Percentiles rank a stretch among this genome's conserved stretches.
phyloP scores from a whole-genome alignment of 2,797 vertebrate genomes.

The Buphagus erythrorhynchus region DNA sequence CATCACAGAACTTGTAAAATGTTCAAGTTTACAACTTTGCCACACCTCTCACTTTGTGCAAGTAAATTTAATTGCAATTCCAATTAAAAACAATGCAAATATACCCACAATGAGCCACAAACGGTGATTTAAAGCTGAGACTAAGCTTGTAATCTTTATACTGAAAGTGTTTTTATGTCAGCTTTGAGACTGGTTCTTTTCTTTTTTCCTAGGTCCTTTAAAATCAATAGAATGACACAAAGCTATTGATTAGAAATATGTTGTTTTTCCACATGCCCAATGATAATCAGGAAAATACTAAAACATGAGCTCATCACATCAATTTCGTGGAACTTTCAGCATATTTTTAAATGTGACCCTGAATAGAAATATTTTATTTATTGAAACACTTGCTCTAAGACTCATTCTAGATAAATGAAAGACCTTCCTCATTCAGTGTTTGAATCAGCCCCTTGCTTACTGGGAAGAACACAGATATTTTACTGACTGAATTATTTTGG shows the following conservation, averaged over 20 bases:
- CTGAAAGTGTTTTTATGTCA: not conserved
- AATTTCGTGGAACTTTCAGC: not conserved
- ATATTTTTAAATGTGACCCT: not conserved
- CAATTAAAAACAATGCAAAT: not conserved
- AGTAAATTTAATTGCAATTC: not conserved
- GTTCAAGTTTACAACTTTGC: not conserved
- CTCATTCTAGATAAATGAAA: not conserved
- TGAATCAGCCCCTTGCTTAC: not conserved
- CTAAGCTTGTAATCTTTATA: not conserved
- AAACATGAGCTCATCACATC: not conserved
- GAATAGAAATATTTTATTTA: not conserved
- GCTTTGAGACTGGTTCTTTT: not conserved
- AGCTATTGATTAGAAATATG: not conserved
- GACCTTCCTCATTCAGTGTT: not conserved
- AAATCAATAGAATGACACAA: not conserved
- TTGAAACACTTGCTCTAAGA: not conserved
- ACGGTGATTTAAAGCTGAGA: not conserved
- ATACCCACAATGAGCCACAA: not conserved
- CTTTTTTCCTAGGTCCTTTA: not conserved
- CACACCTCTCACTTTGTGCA: not conserved
- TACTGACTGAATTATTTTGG: not conserved
- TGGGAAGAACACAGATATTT: not conserved
- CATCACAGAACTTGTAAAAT: not conserved
- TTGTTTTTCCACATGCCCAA: not conserved
- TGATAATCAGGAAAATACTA: not conserved